A percentile compares a stretch with the other conserved stretches of the same genome.
phyloP scores from a whole-genome alignment of 1,140 invertebrate genomes.

The Scaptodrosophila lebanonensis region DNA sequence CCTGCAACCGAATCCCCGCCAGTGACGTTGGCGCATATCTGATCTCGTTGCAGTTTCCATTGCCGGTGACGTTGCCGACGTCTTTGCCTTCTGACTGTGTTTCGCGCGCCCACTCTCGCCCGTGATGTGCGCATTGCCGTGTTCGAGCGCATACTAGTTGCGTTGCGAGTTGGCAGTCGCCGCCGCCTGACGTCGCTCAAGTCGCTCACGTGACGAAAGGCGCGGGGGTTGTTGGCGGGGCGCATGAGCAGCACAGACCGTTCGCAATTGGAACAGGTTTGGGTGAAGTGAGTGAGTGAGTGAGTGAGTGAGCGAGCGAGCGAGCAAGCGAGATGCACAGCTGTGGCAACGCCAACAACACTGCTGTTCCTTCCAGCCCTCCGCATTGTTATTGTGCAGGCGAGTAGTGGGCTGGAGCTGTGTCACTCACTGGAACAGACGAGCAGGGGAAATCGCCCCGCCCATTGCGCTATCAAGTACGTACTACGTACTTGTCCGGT shows the following conservation, averaged over 20 bases:
- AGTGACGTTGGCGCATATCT: too few species aligned
- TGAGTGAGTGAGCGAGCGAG: conserved; percentile 38
- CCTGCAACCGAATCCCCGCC: not conserved
- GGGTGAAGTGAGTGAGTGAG: conserved; percentile 32
- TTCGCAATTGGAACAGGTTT: conserved; percentile 54
- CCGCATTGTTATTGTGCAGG: conserved; percentile 4
- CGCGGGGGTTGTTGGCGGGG: conserved; percentile 38
- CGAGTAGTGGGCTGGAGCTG: conserved; percentile 8
- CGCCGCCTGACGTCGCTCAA: conserved; percentile 22
- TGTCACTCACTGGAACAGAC: conserved; percentile 46
- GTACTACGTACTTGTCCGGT: too few species aligned
- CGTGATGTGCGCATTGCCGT: conserved; percentile 69
- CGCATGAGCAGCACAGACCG: conserved; percentile 30
- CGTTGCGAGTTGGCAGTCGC: conserved; percentile 52
- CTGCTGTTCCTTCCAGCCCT: conserved; percentile 59
- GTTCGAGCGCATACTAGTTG: conserved; percentile 76
- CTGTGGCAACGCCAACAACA: conserved; percentile 4
- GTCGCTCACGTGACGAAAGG: conserved; percentile 7
- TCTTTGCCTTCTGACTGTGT: conserved; percentile 4
- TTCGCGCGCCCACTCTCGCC: conserved; percentile 71
- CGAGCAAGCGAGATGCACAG: conserved; percentile 10
- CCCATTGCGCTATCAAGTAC: conserved; percentile 36
- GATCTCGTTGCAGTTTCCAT: too few species aligned
- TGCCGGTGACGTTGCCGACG: conserved; percentile 7
- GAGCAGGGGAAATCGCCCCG: conserved; percentile 53